Evolutionary conservation across 2,113 vertebrate genomes (phyloP), one percentile per base, ranked within the genome.

Genomic region (Mellivora capensis): DNA sequence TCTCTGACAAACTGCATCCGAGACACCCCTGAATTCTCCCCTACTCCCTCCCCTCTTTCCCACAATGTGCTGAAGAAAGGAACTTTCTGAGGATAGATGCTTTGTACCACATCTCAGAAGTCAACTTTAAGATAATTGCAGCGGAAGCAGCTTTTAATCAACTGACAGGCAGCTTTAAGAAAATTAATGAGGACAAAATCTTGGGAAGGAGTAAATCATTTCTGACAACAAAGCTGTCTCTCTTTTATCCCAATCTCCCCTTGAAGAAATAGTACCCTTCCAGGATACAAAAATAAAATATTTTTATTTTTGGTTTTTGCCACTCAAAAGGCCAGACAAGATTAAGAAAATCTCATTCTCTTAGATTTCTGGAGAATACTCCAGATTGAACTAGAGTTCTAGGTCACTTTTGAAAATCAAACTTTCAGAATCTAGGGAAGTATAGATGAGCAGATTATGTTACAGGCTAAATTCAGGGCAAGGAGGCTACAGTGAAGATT

Each of bases 61-160:
- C 83, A 77, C 64, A 64, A 79, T 20, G 47, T 96, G 94, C 90
- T 95, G 84, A 96, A 95, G 83, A 47, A 82, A 98, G 88, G 54
- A 94, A 96, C 93, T 97, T 98, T 98, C 88, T 97, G 96, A 39
- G 47, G 93, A 93, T 93, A 97, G 91, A 81, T 74, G 97, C 71
- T 93, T 95, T 96, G 95, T 91, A 87, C 90, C 83, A 94, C 27
- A 95, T 93, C 91, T 97, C 96, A 98, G 94, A 98, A 98, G 91
- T 90, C 95, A 98, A 96, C 91, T 83, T 95, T 57, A 85, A 85
- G 98, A 97, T 96, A 98, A 98, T 91, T 97, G 94, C 95, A 93
- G 59, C 23, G 84, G 96, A 98, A 98, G 57, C 79, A 71, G 91
- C 87, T 98, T 98, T 97, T 98, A 99, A 98, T 96, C 97, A 98